Base-by-base conservation (phyloP, 2,797 vertebrate species). In the Trachurus trachurus region DNA sequence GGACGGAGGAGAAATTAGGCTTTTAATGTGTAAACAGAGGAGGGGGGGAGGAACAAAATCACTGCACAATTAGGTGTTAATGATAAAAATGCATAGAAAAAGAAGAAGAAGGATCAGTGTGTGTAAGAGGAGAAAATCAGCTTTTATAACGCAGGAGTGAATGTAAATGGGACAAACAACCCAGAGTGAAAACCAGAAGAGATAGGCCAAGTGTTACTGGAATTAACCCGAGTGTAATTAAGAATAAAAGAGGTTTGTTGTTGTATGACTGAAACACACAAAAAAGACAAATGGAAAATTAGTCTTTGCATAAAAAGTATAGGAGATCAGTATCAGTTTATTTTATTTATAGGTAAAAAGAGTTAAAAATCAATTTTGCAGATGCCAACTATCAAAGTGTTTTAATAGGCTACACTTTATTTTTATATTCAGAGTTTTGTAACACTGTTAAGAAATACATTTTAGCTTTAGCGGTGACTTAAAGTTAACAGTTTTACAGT, bases 21-120 rank as follows among this genome's bases (percentile, higher is more conserved):
- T 49, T 76, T 67, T 74, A 84, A 82, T 40, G 66, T 56, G 79
- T 71, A 82, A 29, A 76, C 49, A 68, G 71, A 76, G 26, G 44
- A 5, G 73, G 52, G 58, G 60, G 15, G 26, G 26, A 26, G 26
- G 26, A 26, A 26, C 26, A n/a, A 45, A 44, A 82, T 81, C 53
- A 81, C 69, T 22, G 37, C 44, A 42, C 59, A 77, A 77, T 77
- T 71, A 71, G 72, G 58, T 11, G 58, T 60, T 81, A 83, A 76
- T 68, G 85, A 54, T 53, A 11, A 85, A 75, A 76, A 26, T 37
- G 75, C 80, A 76, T 66, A 69, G 40, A 69, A 62, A 3, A 26
- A 26, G 26, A 26, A 26, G 74, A 61, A 61, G 69, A 79, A 56
- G 45, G 16, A 71, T 83, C 52, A 81, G 65, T 60, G 47, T 61